A percentile compares a stretch with the other conserved stretches of the same genome.
Conservation (phyloP, 2,113 vertebrate species). For the Cottus gobio region DNA sequence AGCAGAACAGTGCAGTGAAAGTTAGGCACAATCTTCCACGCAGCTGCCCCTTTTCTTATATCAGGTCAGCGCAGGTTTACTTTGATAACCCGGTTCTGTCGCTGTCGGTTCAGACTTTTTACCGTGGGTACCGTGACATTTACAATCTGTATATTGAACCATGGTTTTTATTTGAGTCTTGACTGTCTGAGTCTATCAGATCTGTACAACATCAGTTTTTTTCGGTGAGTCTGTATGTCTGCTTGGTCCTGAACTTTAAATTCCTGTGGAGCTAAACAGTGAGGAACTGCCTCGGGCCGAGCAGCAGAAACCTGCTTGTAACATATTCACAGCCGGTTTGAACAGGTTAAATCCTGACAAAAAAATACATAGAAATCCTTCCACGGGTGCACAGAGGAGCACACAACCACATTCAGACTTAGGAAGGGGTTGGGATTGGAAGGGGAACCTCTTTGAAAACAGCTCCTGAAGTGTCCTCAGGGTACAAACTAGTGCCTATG, state of each 20-base stretch:
- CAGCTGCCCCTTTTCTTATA: too few species aligned
- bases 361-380: neutral
- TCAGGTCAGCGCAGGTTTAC: too few species aligned
- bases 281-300: conserved; percentile 26
- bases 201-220: neutral
- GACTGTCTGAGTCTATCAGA: neutral
- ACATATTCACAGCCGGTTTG: conserved; percentile 49
- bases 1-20: too few species aligned
- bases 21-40: too few species aligned
- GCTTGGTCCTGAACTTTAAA: neutral
- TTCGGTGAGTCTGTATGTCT: neutral
- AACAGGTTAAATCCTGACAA: conserved; percentile 53
- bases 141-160: neutral
- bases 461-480: neutral
- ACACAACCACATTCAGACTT: neutral
- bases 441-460: neutral
- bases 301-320: conserved; percentile 35
- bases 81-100: too few species aligned
- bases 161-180: conserved; percentile 9
- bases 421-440: conserved; percentile 9
- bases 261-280: conserved; percentile 21
- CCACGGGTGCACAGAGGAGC: neutral
- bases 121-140: neutral
- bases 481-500: neutral
- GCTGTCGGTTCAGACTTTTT: neutral